Percentiles rank a stretch among this genome's conserved stretches.
Evolutionary conservation across 1,140 invertebrate species (phyloP).

Genomic region (Drosophila bifasciata): DNA sequence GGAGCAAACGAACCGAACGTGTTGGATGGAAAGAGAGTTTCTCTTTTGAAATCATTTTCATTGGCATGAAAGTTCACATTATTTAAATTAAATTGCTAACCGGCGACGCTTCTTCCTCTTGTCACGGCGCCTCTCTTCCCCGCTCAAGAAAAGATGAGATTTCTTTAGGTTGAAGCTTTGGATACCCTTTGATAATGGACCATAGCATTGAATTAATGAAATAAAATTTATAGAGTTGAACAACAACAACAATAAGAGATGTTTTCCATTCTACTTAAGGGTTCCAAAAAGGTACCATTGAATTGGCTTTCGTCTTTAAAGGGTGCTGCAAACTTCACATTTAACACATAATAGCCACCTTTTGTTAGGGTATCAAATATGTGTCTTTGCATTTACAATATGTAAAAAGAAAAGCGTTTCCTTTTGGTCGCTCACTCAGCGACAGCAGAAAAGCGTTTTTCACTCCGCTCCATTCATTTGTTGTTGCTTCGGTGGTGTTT

Average conservation of each 20-base stretch:
- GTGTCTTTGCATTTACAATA: conserved; percentile 10
- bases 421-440: conserved; percentile 67
- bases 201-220: too few species aligned
- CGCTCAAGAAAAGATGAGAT: conserved; percentile 45
- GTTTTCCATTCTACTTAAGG: too few species aligned
- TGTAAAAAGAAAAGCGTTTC: conserved; percentile 75
- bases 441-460: conserved; percentile 70
- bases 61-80: conserved; percentile 81
- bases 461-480: conserved; percentile 62
- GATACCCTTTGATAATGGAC: too few species aligned
- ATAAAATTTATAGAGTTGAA: too few species aligned
- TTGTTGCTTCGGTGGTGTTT: conserved; percentile 26
- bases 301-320: too few species aligned
- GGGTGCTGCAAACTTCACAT: too few species aligned
- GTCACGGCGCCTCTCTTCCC: background rate
- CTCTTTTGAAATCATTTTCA: conserved; percentile 82
- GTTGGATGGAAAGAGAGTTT: conserved; percentile 57
- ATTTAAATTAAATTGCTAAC: conserved; percentile 80
- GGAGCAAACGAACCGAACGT: conserved; percentile 11
- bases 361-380: too few species aligned
- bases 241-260: too few species aligned
- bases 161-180: conserved; percentile 58
- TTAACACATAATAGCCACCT: too few species aligned
- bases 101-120: conserved; percentile 36
- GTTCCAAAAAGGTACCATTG: too few species aligned